A percentile compares a stretch with the other conserved stretches of the same genome.
phyloP scores from a whole-genome alignment of 2,113 vertebrate species.

The Pygathrix nemaeus region DNA sequence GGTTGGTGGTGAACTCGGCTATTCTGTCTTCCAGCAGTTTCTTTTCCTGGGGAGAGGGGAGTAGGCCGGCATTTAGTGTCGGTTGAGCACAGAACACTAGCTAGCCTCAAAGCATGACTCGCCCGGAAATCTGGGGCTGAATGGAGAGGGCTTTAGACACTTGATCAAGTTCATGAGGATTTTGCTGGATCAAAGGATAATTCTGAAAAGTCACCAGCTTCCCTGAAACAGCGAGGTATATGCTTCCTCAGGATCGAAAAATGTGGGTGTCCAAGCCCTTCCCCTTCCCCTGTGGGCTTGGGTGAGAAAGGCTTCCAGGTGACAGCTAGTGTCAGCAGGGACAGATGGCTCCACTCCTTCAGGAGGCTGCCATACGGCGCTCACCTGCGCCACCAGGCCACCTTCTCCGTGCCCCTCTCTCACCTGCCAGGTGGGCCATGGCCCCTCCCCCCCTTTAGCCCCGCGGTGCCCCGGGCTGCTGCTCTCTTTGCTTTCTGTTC shows the following conservation, averaged over 20 bases:
- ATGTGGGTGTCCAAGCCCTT: neutral
- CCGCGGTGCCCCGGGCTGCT: neutral
- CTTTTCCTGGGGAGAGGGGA: conserved; percentile 89
- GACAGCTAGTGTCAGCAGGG: neutral
- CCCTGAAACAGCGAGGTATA: neutral
- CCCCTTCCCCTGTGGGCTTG: neutral
- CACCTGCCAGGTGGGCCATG: neutral
- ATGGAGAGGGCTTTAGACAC: neutral
- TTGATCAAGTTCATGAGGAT: neutral
- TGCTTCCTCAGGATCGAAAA: neutral
- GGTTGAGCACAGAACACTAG: neutral
- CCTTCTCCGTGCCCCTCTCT: fast-evolving
- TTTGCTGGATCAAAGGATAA: neutral
- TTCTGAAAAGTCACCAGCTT: neutral
- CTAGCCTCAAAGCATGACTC: neutral
- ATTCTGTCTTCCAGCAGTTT: conserved; percentile 96
- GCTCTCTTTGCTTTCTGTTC: no score
- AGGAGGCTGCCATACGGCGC: neutral
- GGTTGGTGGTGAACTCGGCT: conserved; percentile 95
- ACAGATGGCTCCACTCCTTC: neutral
- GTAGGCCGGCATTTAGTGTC: fast-evolving
- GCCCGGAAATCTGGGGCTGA: no score
- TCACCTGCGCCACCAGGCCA: fast-evolving
- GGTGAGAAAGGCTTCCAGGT: neutral
- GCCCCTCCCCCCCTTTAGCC: neutral